Evolutionary conservation across 2,797 vertebrate genomes (phyloP).

Genomic region (Bufotes viridis): DNA sequence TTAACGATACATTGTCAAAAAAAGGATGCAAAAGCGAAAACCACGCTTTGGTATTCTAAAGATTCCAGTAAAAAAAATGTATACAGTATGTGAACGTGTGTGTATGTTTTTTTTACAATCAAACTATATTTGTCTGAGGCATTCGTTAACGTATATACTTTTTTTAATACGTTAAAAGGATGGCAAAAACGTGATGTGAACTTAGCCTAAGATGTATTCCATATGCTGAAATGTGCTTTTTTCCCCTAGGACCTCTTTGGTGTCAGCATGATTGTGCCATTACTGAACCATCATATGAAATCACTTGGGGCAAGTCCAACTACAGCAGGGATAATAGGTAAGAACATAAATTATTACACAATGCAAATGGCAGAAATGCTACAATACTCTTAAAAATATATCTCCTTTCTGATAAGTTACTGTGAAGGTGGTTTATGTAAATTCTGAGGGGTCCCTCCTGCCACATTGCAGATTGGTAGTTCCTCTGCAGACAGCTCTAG

Average conservation of each 20-base stretch:
- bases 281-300: conserved; percentile 91
- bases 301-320: conserved; percentile 91
- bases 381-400: background rate
- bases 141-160: too few species aligned
- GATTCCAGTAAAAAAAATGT: too few species aligned
- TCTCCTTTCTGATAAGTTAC: background rate
- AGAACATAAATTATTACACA: conserved; percentile 51
- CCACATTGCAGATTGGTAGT: background rate
- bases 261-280: conserved; percentile 94
- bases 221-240: conserved; percentile 4
- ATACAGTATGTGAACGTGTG: background rate
- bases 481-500: too few species aligned
- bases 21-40: too few species aligned
- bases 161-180: too few species aligned
- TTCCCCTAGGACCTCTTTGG: conserved; percentile 89
- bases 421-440: background rate
- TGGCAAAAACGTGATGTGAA: too few species aligned
- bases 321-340: conserved; percentile 90
- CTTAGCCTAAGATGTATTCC: too few species aligned
- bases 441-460: too few species aligned
- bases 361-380: background rate
- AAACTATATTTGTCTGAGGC: too few species aligned
- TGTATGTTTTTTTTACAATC: too few species aligned
- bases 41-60: too few species aligned
- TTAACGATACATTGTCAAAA: too few species aligned